Conservation (phyloP, 2,888 invertebrate species). For the Cremastinae sp. region DNA sequence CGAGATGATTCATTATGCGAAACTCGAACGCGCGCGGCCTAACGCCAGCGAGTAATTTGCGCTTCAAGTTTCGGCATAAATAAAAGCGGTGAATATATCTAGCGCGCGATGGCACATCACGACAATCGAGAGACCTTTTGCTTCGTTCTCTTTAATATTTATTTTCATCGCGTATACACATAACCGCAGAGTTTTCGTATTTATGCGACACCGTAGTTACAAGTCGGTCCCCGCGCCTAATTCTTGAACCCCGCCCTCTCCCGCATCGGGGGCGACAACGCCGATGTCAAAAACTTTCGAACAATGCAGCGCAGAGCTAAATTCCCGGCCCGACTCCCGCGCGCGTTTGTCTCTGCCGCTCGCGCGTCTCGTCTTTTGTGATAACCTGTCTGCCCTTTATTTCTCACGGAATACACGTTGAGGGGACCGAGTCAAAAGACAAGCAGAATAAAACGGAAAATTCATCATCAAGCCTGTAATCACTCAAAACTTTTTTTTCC, state of each 20-base stretch:
- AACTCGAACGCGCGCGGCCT: conserved; percentile 28
- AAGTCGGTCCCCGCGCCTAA: conserved; percentile 1
- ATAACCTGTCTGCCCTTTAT: conserved; percentile 15
- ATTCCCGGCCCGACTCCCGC: conserved; percentile 32
- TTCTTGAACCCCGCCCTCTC: conserved; percentile 21
- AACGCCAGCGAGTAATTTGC: conserved; percentile 57
- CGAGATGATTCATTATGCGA: conserved; percentile 64
- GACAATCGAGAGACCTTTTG: conserved; percentile 51
- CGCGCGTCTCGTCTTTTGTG: conserved; percentile 4
- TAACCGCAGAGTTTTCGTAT: neutral
- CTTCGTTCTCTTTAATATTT: conserved; percentile 33
- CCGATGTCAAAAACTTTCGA: conserved; percentile 64
- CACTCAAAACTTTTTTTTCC: too few species aligned
- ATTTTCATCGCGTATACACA: conserved; percentile 5
- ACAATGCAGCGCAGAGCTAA: conserved; percentile 58
- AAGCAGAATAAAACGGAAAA: neutral
- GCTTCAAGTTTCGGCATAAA: conserved; percentile 65
- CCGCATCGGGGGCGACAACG: conserved; percentile 24
- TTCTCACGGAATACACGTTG: neutral
- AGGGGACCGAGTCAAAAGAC: neutral
- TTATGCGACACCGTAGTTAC: conserved; percentile 18
- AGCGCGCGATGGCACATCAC: conserved; percentile 38
- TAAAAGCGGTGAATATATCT: conserved; percentile 47
- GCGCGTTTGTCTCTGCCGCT: neutral
- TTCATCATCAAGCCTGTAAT: neutral